These are phyloP conservation scores for Leptinotarsa juncta DNA, from an alignment of 2,888 invertebrate species.

Conservation along the genomic window DNA sequence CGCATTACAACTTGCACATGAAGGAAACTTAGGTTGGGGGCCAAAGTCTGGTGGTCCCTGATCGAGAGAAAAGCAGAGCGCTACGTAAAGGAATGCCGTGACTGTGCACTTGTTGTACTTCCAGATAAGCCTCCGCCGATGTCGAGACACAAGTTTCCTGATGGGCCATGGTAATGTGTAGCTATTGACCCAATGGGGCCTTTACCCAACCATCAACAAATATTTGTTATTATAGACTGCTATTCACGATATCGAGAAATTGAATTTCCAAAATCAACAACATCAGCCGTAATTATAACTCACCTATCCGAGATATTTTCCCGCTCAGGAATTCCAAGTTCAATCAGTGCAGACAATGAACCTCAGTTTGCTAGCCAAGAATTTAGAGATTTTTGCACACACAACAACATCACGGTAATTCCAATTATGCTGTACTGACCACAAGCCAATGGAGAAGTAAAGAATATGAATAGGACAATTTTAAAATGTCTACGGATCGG, in stretches of 20 bases:
- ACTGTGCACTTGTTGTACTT: slow-evolving; percentile 39
- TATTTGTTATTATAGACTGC: slow-evolving; percentile 34
- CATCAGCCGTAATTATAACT: slow-evolving; percentile 37
- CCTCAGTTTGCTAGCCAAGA: slow-evolving; percentile 41
- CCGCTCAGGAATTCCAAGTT: slow-evolving; percentile 36
- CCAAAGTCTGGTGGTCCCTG: slow-evolving; percentile 48
- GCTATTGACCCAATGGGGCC: slow-evolving; percentile 50
- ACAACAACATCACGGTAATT: slow-evolving; percentile 34
- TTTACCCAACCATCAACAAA: slow-evolving; percentile 40
- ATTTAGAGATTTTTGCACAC: slow-evolving; percentile 38
- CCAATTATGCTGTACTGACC: slow-evolving; percentile 43
- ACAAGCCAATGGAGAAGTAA: slow-evolving; percentile 53
- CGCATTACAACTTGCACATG: slow-evolving; percentile 43
- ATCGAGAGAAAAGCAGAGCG: slow-evolving; percentile 41
- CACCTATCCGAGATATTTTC: slow-evolving; percentile 35
- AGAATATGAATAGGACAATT: slow-evolving; percentile 51
- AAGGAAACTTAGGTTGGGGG: slow-evolving; percentile 46
- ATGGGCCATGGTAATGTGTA: slow-evolving; percentile 43
- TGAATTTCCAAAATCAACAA: slow-evolving; percentile 36
- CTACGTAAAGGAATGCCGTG: slow-evolving; percentile 39
- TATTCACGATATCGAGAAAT: slow-evolving; percentile 23
- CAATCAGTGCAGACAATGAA: slow-evolving; percentile 41
- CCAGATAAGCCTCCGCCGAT: slow-evolving; percentile 42
- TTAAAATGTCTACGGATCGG: slow-evolving; percentile 45
- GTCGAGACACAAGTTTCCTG: slow-evolving; percentile 42